Evolutionary conservation across 2,888 invertebrate species (phyloP), one percentile per base, ranked within the genome.

Genomic region (Gisinianus flammeolus): DNA sequence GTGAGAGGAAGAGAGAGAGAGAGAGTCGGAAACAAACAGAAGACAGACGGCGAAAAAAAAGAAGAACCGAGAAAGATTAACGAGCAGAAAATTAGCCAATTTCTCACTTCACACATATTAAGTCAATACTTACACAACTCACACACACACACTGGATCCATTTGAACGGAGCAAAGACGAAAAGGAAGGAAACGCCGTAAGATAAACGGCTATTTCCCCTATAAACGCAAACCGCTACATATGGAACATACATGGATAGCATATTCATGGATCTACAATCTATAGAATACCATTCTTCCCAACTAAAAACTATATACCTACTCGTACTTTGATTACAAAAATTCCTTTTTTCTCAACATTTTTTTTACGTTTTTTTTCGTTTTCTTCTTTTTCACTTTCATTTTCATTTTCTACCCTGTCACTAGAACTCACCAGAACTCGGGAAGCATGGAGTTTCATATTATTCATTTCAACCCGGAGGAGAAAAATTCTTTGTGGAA

Each of bases 101-200:
- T 80, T 80, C 76, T 80, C 80, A 80, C 79, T 80, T 80, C 77
- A 80, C 79, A 80, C 80, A 78, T 78, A 69, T 78, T 80, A 78
- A 73, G 74, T 80, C 67, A 68, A 70, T 70, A 19, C 73, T 58
- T 58, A 73, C 62, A 28, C 70, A 28, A 67, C 33, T 67, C 33
- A 19, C 16, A 35, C 44, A 71, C 54, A n/a, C 12, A 35, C 35
- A 44, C 16, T 44, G 12, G 12, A 44, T 19, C 12, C 44, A 44
- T 44, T 12, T 44, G 44, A 44, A 44, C 19, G 44, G n/a, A 58
- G 6, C n/a, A 58, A 44, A 44, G 44, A 44, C 2, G 24, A n/a
- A n/a, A 22, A 58, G 22, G 22, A 58, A 24, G 58, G 22, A 58
- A 58, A 58, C n/a, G 22, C 1, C 58, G 1, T 24, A 69, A 69